Percentiles rank a stretch among this genome's conserved stretches.
Conservation (phyloP, 2,797 vertebrate genomes). For the Cuniculus paca region DNA sequence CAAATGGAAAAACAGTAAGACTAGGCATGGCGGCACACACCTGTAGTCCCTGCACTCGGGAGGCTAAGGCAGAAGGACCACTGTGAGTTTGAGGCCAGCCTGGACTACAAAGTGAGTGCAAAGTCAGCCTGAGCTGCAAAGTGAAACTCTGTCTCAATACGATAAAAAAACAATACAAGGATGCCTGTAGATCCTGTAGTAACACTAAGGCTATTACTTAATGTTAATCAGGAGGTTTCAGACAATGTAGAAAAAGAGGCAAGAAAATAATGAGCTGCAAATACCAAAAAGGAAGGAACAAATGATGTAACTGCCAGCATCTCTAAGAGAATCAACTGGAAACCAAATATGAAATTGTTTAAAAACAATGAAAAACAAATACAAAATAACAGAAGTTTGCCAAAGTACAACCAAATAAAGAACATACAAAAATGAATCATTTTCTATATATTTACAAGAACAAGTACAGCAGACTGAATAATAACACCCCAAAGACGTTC, state of each 20-base stretch:
- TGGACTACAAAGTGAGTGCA: no score
- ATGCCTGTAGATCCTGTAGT: neutral
- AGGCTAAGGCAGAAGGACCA: no score
- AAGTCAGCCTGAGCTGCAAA: no score
- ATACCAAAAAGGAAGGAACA: conserved; percentile 23
- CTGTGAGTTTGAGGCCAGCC: no score
- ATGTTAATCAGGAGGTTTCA: neutral
- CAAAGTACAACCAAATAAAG: neutral
- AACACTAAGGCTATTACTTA: conserved; percentile 46
- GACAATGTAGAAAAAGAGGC: neutral
- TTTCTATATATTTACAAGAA: neutral
- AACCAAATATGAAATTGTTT: conserved; percentile 8
- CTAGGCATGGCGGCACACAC: neutral
- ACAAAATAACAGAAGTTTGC: neutral
- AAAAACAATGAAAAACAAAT: conserved; percentile 21
- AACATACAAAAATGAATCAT: neutral
- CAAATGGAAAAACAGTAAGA: conserved; percentile 46
- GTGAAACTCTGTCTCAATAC: no score
- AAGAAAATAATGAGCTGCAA: conserved; percentile 15
- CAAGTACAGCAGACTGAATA: neutral
- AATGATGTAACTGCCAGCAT: conserved; percentile 1
- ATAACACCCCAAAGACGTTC: neutral
- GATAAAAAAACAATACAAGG: conserved; percentile 36
- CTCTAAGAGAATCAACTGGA: neutral
- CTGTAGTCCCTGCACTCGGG: no score